Evolutionary conservation across 2,888 invertebrate species (phyloP).

Genomic region (Schizotus pectinicornis): DNA sequence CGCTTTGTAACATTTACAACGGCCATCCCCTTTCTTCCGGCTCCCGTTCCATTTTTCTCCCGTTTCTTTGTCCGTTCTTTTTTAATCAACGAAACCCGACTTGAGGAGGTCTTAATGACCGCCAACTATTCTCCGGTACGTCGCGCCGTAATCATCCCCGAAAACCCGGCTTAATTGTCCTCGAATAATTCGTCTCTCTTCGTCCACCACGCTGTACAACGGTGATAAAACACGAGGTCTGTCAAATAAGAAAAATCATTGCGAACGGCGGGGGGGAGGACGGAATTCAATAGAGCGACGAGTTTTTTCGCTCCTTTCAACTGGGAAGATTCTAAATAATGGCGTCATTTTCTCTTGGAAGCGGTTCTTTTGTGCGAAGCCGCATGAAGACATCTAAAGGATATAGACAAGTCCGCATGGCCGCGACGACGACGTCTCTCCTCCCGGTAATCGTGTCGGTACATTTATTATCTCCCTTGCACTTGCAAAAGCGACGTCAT

Average conservation of each 20-base stretch:
- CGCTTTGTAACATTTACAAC: constrained; percentile 34
- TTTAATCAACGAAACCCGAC: constrained; percentile 35
- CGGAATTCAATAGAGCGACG: constrained; percentile 36
- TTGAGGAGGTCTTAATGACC: constrained; percentile 32
- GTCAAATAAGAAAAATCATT: constrained; percentile 14
- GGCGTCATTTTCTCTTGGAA: constrained; percentile 44
- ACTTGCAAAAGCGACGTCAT: constrained; percentile 31
- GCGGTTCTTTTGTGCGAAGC: constrained; percentile 44
- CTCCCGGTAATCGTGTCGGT: constrained; percentile 32
- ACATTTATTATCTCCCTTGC: constrained; percentile 35
- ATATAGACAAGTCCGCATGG: constrained; percentile 31
- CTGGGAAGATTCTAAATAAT: constrained; percentile 46
- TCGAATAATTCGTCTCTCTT: constrained; percentile 3
- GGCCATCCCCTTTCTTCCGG: constrained; percentile 23
- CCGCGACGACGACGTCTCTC: constrained; percentile 29
- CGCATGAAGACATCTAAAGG: constrained; percentile 43
- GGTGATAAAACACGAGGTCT: constrained; percentile 1
- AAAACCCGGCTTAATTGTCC: neutral
- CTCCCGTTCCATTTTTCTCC: constrained; percentile 26
- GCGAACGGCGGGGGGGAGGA: constrained; percentile 2
- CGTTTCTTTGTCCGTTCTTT: constrained; percentile 33
- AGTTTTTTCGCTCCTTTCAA: constrained; percentile 38
- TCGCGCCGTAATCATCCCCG: neutral
- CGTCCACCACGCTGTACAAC: neutral
- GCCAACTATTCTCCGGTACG: constrained; percentile 29